Percentiles rank a stretch among this genome's conserved stretches.
Evolutionary conservation across 2,797 vertebrate genomes (phyloP).

Genomic region (Hippoglossus hippoglossus): DNA sequence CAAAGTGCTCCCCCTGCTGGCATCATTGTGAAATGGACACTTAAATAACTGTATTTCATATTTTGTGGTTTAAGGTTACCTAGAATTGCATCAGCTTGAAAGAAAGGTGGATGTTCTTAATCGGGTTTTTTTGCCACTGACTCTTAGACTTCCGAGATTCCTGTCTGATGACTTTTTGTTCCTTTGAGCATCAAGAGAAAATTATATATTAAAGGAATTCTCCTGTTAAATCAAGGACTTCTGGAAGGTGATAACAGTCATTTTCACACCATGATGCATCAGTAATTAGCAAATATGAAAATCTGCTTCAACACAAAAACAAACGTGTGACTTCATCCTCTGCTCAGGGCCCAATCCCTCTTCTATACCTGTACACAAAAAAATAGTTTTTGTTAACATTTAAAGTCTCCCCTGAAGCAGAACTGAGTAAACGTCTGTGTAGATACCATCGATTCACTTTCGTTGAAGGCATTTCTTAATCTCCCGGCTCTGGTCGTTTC

Average conservation of each 20-base stretch:
- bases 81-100: constrained; percentile 28
- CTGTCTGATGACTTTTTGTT: background rate
- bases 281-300: too few species aligned
- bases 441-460: background rate
- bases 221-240: too few species aligned
- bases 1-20: constrained; percentile 73
- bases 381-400: too few species aligned
- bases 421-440: too few species aligned
- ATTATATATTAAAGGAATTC: background rate
- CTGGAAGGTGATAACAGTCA: too few species aligned
- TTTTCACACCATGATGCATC: too few species aligned
- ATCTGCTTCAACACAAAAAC: too few species aligned
- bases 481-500: background rate
- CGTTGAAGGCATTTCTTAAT: background rate
- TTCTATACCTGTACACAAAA: too few species aligned
- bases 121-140: background rate
- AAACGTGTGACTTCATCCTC: too few species aligned
- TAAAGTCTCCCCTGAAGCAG: too few species aligned
- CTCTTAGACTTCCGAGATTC: background rate
- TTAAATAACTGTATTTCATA: background rate
- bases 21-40: background rate
- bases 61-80: constrained; percentile 4
- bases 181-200: too few species aligned
- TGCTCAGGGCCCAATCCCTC: too few species aligned
- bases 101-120: background rate